These are phyloP conservation scores for Loxodonta africana DNA, from an alignment of 2,113 vertebrate species.

Conservation along the genomic window DNA sequence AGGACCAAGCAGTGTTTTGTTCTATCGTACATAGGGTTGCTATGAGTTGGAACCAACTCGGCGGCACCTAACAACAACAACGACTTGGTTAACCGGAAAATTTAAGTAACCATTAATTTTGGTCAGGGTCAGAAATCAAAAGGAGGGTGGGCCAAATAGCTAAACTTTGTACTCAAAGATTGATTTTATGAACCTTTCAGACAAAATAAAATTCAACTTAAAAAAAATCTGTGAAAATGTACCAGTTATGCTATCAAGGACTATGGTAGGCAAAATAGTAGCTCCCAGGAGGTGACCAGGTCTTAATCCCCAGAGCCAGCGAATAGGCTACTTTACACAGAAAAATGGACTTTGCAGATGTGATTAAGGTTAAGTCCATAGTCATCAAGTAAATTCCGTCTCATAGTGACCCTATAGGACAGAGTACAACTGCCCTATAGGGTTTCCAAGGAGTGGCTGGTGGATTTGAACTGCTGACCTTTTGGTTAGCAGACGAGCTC, in stretches of 20 bases:
- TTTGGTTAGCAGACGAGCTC: too few relatives aligned
- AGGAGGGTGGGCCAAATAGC: not conserved
- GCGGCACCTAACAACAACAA: too few relatives aligned
- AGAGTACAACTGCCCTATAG: too few relatives aligned
- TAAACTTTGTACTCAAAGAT: not conserved
- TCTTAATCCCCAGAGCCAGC: not conserved
- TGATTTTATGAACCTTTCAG: not conserved
- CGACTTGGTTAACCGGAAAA: not conserved
- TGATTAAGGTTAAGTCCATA: too few relatives aligned
- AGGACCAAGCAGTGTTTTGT: too few relatives aligned
- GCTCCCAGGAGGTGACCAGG: not conserved
- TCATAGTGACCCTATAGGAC: too few relatives aligned
- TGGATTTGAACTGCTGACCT: too few relatives aligned
- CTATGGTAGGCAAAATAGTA: not conserved
- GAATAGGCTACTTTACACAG: not conserved
- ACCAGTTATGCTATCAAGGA: not conserved
- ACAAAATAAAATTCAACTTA: not conserved
- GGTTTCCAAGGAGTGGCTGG: too few relatives aligned
- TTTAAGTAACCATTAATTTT: not conserved
- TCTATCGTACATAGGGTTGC: too few relatives aligned
- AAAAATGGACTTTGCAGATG: not conserved
- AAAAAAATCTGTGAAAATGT: not conserved
- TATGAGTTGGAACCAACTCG: too few relatives aligned
- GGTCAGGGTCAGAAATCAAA: constrained; percentile 7
- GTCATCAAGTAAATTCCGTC: too few relatives aligned